Evolutionary conservation across 2,888 invertebrate genomes (phyloP).

Genomic region (Litoditis marina): DNA sequence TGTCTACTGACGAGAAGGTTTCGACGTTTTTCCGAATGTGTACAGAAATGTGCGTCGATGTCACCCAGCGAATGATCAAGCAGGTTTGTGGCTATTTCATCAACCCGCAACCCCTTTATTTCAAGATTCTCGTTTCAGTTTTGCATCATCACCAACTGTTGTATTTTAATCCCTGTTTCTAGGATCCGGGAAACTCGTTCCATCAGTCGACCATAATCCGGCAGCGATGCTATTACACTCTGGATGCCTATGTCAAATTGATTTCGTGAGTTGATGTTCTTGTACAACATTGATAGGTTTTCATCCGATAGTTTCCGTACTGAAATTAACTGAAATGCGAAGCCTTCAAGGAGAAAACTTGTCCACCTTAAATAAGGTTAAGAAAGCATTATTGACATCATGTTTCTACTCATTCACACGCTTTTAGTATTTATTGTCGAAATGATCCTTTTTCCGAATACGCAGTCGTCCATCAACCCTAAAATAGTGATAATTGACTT

Average conservation of each 20-base stretch:
- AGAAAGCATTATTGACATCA: background rate
- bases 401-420: no score
- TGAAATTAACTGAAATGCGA: background rate
- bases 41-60: constrained; percentile 91
- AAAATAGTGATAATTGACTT: no score
- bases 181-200: constrained; percentile 11
- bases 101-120: no score
- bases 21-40: constrained; percentile 93
- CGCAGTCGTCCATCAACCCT: constrained; percentile 70
- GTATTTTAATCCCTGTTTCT: constrained; percentile 1
- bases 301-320: background rate
- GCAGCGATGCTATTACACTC: constrained; percentile 87
- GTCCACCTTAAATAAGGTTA: background rate
- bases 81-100: constrained; percentile 17
- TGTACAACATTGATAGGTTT: no score
- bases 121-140: no score
- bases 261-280: constrained; percentile 44
- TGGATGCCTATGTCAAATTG: constrained; percentile 65
- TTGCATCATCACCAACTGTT: no score
- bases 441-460: background rate
- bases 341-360: background rate
- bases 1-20: constrained; percentile 94
- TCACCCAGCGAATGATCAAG: constrained; percentile 74
- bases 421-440: no score
- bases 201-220: constrained; percentile 69